Percentiles rank a stretch among this genome's conserved stretches.
Conservation (phyloP, 2,888 invertebrate genomes). For the Cristatella mucedo region DNA sequence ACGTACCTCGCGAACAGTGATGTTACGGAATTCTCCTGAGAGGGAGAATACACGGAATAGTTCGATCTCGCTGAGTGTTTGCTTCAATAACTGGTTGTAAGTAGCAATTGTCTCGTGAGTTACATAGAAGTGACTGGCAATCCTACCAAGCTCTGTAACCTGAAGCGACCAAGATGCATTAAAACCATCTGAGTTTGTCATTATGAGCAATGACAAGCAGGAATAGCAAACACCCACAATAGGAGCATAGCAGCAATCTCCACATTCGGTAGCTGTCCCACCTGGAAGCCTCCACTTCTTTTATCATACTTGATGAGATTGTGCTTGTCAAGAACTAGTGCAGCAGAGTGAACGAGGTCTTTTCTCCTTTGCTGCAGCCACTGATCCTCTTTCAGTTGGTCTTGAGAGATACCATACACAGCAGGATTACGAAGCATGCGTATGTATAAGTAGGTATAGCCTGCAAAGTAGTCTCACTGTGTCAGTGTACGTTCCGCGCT, state of each 20-base stretch:
- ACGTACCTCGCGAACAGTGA: conserved; percentile 51
- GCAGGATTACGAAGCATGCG: conserved; percentile 78
- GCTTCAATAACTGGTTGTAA: conserved; percentile 87
- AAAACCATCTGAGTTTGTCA: too few species aligned
- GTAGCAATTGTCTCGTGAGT: conserved; percentile 90
- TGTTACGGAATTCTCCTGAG: conserved; percentile 85
- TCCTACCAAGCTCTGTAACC: conserved; percentile 84
- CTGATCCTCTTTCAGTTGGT: conserved; percentile 56
- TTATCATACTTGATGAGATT: conserved; percentile 82
- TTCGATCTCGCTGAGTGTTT: conserved; percentile 91
- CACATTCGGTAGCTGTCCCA: too few species aligned
- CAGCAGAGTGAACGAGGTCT: conserved; percentile 88
- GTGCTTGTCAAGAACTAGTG: conserved; percentile 71
- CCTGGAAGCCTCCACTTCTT: conserved; percentile 59
- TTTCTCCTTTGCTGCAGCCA: conserved; percentile 74
- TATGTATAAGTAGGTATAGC: conserved; percentile 90
- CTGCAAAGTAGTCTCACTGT: conserved; percentile 16
- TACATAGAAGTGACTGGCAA: conserved; percentile 95
- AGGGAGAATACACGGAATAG: conserved; percentile 89
- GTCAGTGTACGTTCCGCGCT: too few species aligned
- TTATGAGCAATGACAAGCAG: too few species aligned
- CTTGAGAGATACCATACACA: conserved; percentile 63
- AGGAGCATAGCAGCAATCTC: too few species aligned
- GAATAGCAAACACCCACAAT: too few species aligned
- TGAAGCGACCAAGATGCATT: too few species aligned